Conservation (phyloP, 2,888 invertebrate genomes). For the Notocelia uddmanniana region DNA sequence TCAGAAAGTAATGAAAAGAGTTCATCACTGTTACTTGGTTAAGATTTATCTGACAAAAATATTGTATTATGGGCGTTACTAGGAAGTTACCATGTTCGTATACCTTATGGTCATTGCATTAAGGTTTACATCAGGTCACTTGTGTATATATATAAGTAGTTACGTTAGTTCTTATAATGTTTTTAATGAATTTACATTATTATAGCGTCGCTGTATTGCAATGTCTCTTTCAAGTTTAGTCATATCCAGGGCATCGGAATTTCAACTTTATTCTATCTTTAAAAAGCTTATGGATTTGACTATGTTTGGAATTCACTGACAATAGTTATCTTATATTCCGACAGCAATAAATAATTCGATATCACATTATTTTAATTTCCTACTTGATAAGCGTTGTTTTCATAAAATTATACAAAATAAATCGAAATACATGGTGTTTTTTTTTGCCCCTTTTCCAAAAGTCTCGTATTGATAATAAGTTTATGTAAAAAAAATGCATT, state of each 20-base stretch:
- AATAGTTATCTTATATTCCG: background rate
- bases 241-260: background rate
- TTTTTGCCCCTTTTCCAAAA: too few species aligned
- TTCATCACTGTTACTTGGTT: background rate
- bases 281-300: background rate
- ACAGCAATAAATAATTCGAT: constrained; percentile 28
- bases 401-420: constrained; percentile 35
- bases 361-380: constrained; percentile 21
- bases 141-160: constrained; percentile 16
- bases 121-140: background rate
- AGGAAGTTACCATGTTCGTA: background rate
- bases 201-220: background rate
- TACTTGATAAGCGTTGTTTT: constrained; percentile 26
- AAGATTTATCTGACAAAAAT: background rate
- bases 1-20: too few species aligned
- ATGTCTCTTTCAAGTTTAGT: constrained; percentile 6
- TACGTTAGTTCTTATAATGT: constrained; percentile 12
- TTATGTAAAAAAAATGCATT: too few species aligned
- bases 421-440: constrained; percentile 14
- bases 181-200: constrained; percentile 5
- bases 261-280: background rate
- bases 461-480: too few species aligned
- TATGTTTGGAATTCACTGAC: background rate
- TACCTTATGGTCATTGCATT: background rate
- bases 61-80: background rate